Evolutionary conservation across 2,888 invertebrate species (phyloP).

Genomic region (Aplocera efformata): DNA sequence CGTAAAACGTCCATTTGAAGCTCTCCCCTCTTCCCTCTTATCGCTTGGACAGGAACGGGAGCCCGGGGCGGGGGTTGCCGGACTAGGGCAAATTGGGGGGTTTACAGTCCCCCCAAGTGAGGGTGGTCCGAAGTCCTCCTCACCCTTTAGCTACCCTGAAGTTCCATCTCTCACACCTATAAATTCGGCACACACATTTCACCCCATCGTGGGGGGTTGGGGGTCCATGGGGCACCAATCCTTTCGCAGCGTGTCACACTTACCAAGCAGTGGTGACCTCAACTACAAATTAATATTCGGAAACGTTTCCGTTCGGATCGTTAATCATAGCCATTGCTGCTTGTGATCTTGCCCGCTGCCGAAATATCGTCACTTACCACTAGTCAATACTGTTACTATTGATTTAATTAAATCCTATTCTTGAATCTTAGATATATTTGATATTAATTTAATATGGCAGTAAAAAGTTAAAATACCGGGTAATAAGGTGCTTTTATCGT

Average conservation of each 20-base stretch:
- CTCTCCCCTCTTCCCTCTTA: slow-evolving; percentile 79
- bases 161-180: slow-evolving; percentile 81
- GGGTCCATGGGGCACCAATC: slow-evolving; percentile 72
- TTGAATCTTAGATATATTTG: too few relatives aligned
- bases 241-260: slow-evolving; percentile 78
- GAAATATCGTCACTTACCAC: slow-evolving; percentile 1
- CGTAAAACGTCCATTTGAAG: slow-evolving; percentile 82
- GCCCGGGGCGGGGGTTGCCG: slow-evolving; percentile 76
- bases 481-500: too few relatives aligned
- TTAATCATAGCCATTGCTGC: slow-evolving; percentile 71
- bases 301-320: slow-evolving; percentile 74
- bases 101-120: slow-evolving; percentile 65
- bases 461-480: too few relatives aligned
- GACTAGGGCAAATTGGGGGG: slow-evolving; percentile 78
- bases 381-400: not conserved
- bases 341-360: slow-evolving; percentile 45
- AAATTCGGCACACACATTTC: slow-evolving; percentile 79
- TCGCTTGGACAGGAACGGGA: slow-evolving; percentile 78
- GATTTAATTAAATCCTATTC: slow-evolving; percentile 3
- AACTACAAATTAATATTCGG: slow-evolving; percentile 80
- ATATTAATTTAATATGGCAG: too few relatives aligned
- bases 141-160: slow-evolving; percentile 80
- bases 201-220: slow-evolving; percentile 63
- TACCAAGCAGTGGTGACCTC: slow-evolving; percentile 72
- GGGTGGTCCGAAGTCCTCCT: slow-evolving; percentile 78